Evolutionary conservation across 1,140 invertebrate species (phyloP).

Genomic region (Bombus difficillimus): DNA sequence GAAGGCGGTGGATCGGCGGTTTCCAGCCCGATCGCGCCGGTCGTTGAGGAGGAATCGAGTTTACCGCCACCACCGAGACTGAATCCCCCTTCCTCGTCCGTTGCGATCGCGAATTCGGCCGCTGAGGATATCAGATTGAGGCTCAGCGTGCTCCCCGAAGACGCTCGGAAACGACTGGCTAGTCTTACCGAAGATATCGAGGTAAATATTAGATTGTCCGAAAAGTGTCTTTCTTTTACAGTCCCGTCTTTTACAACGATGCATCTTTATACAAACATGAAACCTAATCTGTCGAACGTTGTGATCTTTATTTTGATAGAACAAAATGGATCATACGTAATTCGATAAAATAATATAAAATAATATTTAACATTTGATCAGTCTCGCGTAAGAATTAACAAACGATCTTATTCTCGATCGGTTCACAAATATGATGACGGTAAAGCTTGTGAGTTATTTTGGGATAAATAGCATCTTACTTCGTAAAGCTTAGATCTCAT

Average conservation of each 20-base stretch:
- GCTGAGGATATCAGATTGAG: constrained; percentile 76
- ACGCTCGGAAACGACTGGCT: constrained; percentile 76
- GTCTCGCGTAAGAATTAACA: neutral
- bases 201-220: constrained; percentile 51
- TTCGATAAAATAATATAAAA: no score
- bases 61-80: constrained; percentile 76
- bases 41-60: constrained; percentile 75
- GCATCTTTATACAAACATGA: no score
- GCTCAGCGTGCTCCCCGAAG: constrained; percentile 77
- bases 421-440: neutral
- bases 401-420: neutral
- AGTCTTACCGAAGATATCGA: constrained; percentile 79
- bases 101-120: constrained; percentile 60
- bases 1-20: constrained; percentile 80
- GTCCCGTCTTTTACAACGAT: no score
- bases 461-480: no score
- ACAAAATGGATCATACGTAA: no score
- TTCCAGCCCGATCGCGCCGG: constrained; percentile 76
- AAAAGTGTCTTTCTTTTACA: no score
- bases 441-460: no score
- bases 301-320: no score
- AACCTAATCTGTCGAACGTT: no score
- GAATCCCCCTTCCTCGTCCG: constrained; percentile 52
- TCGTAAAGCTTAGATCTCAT: no score
- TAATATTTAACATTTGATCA: neutral